These are phyloP conservation scores for Mesorhabditis spiculigera DNA, from an alignment of 2,888 invertebrate genomes.

Conservation along the genomic window DNA sequence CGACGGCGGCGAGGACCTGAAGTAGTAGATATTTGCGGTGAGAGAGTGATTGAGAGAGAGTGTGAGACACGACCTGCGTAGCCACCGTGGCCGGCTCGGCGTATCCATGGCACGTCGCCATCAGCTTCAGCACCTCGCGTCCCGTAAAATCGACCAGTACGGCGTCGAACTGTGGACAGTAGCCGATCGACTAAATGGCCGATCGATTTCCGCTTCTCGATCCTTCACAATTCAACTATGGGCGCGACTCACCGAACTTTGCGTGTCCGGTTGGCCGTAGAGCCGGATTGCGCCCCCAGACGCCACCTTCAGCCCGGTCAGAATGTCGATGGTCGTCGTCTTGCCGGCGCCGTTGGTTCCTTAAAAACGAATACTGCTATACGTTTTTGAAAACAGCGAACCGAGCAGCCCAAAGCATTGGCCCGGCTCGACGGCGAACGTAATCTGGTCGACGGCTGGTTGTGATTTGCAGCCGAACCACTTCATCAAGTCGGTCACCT, in stretches of 20 bases:
- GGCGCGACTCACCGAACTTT: slow-evolving; percentile 9
- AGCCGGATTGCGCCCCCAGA: slow-evolving; percentile 34
- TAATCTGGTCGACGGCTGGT: slow-evolving; percentile 34
- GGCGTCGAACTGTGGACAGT: slow-evolving; percentile 18
- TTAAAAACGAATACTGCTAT: too few species aligned
- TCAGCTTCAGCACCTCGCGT: slow-evolving; percentile 18
- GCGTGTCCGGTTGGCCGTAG: slow-evolving; percentile 27
- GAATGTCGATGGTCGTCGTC: slow-evolving; percentile 17
- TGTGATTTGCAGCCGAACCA: slow-evolving; percentile 16
- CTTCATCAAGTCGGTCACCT: slow-evolving; percentile 14
- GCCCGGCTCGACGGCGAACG: slow-evolving; percentile 31
- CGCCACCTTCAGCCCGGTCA: slow-evolving; percentile 32
- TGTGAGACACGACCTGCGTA: too few species aligned
- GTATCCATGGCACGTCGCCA: too few species aligned
- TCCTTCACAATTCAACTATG: too few species aligned
- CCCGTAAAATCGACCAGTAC: slow-evolving; percentile 43
- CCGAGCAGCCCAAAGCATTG: slow-evolving; percentile 54
- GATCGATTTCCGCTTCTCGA: too few species aligned
- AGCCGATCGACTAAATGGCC: too few species aligned
- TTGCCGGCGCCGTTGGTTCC: slow-evolving; percentile 45
- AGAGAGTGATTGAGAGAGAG: too few species aligned
- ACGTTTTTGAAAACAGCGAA: too few species aligned
- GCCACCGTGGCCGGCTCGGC: too few species aligned
- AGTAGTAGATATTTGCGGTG: too few species aligned
- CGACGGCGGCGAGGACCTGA: slow-evolving; percentile 30